Conservation (phyloP, 2,797 vertebrate species). For the Echiichthys vipera region DNA sequence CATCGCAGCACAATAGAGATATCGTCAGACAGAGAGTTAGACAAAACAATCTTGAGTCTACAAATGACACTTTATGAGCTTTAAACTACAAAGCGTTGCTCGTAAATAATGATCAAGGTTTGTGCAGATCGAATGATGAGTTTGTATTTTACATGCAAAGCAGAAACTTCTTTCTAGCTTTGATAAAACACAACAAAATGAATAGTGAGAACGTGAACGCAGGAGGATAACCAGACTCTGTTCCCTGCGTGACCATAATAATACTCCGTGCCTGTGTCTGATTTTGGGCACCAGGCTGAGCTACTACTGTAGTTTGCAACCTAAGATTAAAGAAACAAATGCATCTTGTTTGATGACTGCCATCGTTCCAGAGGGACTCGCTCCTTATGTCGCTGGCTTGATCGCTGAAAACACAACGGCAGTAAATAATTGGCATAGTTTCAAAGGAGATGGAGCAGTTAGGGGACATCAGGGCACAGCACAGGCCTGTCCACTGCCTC, state of each 20-base stretch:
- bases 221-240: neutral
- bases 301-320: constrained; percentile 3
- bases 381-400: neutral
- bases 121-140: constrained; percentile 22
- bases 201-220: neutral
- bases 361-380: neutral
- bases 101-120: no score
- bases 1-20: no score
- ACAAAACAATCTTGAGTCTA: no score
- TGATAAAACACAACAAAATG: neutral
- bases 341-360: constrained; percentile 4
- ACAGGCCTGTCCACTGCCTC: constrained; percentile 36
- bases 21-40: no score
- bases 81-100: no score
- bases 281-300: constrained; percentile 2
- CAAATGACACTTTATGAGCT: no score
- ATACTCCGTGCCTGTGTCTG: neutral
- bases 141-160: constrained; percentile 21
- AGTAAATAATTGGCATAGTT: constrained; percentile 12
- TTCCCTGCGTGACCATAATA: neutral
- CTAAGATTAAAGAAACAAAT: constrained; percentile 5
- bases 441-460: constrained; percentile 10
- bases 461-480: constrained; percentile 29
- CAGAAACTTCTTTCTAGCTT: constrained; percentile 21
- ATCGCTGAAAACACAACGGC: constrained; percentile 23